Percentiles rank a stretch among this genome's conserved stretches.
These are phyloP conservation scores for Spea bombifrons DNA, from an alignment of 2,113 vertebrate genomes.

Conservation along the genomic window DNA sequence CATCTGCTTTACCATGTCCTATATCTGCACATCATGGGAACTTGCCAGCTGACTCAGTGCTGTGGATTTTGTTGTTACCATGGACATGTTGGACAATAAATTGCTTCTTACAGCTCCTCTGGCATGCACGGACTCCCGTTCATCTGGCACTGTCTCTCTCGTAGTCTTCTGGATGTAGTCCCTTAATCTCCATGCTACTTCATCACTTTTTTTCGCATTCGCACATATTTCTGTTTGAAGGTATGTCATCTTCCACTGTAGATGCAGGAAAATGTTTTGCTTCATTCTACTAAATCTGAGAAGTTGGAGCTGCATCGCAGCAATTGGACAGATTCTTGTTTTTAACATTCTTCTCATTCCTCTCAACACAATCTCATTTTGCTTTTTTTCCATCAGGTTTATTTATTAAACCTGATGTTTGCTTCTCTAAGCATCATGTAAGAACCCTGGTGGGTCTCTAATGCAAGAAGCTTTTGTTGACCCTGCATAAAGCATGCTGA, in stretches of 20 bases:
- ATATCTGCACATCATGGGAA: slow-evolving; percentile 22
- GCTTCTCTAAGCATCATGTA: no score
- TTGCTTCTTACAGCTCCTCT: slow-evolving; percentile 36
- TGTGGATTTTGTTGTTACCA: slow-evolving; percentile 27
- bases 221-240: slow-evolving; percentile 19
- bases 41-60: slow-evolving; percentile 34
- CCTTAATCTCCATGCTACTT: slow-evolving; percentile 28
- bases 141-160: slow-evolving; percentile 34
- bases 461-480: no score
- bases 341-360: background rate
- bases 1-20: slow-evolving; percentile 32
- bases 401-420: no score
- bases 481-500: no score
- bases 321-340: background rate
- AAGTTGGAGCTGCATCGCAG: no score
- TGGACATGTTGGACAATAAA: slow-evolving; percentile 35
- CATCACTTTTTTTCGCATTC: slow-evolving; percentile 32
- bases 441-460: no score
- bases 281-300: no score
- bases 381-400: no score
- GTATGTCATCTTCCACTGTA: slow-evolving; percentile 6
- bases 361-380: background rate
- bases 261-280: no score
- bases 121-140: slow-evolving; percentile 29
- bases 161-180: slow-evolving; percentile 29